phyloP scores from a whole-genome alignment of 2,113 vertebrate species.

The Scartelaos histophorus region DNA sequence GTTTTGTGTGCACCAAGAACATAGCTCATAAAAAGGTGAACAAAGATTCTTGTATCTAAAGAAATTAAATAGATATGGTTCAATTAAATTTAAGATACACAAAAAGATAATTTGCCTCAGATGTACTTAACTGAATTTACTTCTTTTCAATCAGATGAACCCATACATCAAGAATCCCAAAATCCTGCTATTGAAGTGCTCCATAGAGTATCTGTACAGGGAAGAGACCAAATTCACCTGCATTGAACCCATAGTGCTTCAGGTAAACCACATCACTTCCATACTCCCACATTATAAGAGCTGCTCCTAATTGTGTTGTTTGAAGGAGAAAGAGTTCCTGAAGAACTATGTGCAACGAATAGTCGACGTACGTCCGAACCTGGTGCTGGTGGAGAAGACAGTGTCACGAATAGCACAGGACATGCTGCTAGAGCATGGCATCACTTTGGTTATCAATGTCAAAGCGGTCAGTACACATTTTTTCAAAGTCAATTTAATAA shows the following conservation, averaged over 20 bases:
- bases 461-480: constrained; percentile 84
- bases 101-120: background rate
- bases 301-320: background rate
- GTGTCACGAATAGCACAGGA: constrained; percentile 98
- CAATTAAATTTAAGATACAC: background rate
- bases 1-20: constrained; percentile 97
- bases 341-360: constrained; percentile 98
- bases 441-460: constrained; percentile 95
- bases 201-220: constrained; percentile 96
- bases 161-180: constrained; percentile 94
- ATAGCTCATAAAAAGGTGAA: constrained; percentile 97
- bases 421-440: constrained; percentile 96
- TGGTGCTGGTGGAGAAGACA: constrained; percentile 97
- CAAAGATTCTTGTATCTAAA: background rate
- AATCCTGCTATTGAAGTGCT: constrained; percentile 95
- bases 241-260: constrained; percentile 96
- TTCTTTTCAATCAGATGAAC: constrained; percentile 84
- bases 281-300: too few species aligned
- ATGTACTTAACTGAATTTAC: background rate
- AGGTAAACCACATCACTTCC: constrained; percentile 64
- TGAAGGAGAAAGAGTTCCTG: constrained; percentile 93
- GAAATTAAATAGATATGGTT: background rate
- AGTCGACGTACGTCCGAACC: constrained; percentile 91
- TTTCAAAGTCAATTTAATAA: too few species aligned
- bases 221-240: constrained; percentile 98